Conservation (phyloP, 2,113 vertebrate species). For the Actenoides lindsayi region DNA sequence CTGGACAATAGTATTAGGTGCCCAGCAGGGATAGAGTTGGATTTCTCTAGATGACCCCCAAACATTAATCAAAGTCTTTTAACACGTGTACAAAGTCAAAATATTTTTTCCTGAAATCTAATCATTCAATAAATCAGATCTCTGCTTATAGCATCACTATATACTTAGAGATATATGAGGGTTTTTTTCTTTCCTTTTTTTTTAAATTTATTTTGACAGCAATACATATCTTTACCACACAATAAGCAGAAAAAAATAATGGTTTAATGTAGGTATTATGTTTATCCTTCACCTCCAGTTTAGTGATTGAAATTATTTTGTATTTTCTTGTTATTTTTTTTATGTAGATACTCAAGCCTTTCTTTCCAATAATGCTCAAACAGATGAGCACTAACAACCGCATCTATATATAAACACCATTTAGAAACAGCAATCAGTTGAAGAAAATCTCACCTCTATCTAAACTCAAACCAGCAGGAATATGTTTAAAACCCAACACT, state of each 20-base stretch:
- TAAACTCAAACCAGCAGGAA: not conserved
- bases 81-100: not conserved
- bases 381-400: not conserved
- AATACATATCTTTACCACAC: not conserved
- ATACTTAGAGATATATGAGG: not conserved
- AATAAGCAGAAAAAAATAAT: not conserved
- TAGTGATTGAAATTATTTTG: not conserved
- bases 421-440: not conserved
- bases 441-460: not conserved
- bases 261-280: not conserved
- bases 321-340: not conserved
- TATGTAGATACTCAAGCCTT: not conserved
- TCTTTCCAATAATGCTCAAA: not conserved
- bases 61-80: not conserved
- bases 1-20: not conserved
- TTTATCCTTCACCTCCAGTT: not conserved
- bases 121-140: not conserved
- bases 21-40: rapidly evolving
- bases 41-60: not conserved
- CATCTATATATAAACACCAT: not conserved
- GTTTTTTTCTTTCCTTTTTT: not conserved
- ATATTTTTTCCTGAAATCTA: not conserved
- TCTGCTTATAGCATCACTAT: not conserved
- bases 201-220: not conserved
- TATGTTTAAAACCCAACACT: not conserved